Base-by-base conservation (phyloP, 2,113 vertebrate species). In the Epinephelus cyanopodus region DNA sequence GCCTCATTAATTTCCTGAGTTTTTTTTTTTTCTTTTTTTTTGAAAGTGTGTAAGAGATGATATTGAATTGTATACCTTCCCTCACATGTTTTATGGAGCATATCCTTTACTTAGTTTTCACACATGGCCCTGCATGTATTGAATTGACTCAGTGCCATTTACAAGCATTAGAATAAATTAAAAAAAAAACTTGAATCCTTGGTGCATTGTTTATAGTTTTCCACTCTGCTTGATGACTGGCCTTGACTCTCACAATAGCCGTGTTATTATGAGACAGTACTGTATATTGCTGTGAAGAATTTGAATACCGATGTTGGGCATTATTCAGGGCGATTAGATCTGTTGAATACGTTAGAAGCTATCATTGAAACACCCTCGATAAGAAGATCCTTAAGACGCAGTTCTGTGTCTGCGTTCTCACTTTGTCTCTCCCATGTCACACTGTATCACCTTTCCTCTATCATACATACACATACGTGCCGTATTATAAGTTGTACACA, bases 181-280 rank as follows among this genome's bases (percentile, higher is more conserved):
- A n/a, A 53, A 50, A 6, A 52, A 23, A 7, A 27, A 61, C 10
- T 81, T 45, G 37, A 83, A 71, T 69, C 65, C 45, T n/a, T 82
- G 29, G 37, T 42, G 7, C 65, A 68, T 76, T 81, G 77, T 86
- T 83, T 78, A 21, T 62, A 58, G 64, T 53, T 74, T 48, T 73
- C 63, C 37, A 60, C 83, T 84, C 67, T n/a, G 53, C 39, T 12
- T 23, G 17, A 74, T 77, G 66, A 79, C 57, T 83, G 63, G 71
- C 84, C 83, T 90, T 88, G 90, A 92, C 85, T 86, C 77, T 79
- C 83, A 90, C 65, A 90, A 68, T 71, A 82, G 47, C 45, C 27
- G 23, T 50, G 53, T 84, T 85, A 79, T 85, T 82, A 89, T 74
- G 76, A 86, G 64, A 52, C 66, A 56, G 57, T 75, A 74, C 53